Conservation (phyloP, 2,113 vertebrate species). For the Lycocorax pyrrhopterus region DNA sequence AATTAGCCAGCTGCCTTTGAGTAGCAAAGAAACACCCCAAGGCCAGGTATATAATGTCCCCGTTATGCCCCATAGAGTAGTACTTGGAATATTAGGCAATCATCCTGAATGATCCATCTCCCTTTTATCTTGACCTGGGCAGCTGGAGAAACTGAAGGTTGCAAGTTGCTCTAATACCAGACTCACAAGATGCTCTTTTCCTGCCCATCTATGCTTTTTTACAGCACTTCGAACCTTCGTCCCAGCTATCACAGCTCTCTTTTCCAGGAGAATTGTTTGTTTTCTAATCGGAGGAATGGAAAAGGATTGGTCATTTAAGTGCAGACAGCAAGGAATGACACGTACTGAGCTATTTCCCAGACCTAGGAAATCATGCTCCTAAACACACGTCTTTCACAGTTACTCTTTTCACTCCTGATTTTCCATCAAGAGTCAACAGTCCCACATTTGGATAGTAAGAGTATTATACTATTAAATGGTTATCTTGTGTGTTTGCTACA, state of each 20-base stretch:
- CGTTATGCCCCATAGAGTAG: background rate
- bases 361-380: background rate
- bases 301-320: background rate
- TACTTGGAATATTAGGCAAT: background rate
- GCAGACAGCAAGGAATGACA: background rate
- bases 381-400: background rate
- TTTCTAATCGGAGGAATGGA: background rate
- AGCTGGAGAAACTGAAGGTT: background rate
- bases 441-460: background rate
- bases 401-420: background rate
- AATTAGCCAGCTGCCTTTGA: background rate
- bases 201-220: background rate
- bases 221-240: background rate
- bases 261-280: background rate
- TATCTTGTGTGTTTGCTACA: background rate
- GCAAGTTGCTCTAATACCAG: background rate
- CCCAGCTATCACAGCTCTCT: background rate
- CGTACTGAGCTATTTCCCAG: background rate
- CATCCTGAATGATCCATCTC: background rate
- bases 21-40: background rate
- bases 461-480: background rate
- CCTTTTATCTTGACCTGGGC: background rate
- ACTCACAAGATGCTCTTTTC: background rate
- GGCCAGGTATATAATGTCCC: background rate
- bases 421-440: background rate